A percentile compares a stretch with the other conserved stretches of the same genome.
phyloP scores from a whole-genome alignment of 2,888 invertebrate species.

The Scaptomyza flava region DNA sequence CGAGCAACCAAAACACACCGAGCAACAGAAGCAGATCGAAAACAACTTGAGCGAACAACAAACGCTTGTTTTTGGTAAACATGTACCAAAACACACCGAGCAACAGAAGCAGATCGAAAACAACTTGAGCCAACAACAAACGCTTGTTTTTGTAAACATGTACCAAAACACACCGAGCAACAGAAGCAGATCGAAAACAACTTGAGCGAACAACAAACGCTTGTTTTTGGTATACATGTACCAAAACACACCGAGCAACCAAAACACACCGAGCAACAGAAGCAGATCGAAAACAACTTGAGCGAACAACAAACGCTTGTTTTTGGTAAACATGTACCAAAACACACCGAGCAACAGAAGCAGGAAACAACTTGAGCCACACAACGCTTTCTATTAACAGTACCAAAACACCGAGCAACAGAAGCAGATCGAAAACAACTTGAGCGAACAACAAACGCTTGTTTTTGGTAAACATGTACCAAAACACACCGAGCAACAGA shows the following conservation, averaged over 20 bases:
- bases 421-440: no score
- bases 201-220: conserved; percentile 3
- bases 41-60: conserved; percentile 5
- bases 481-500: no score
- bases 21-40: conserved; percentile 1
- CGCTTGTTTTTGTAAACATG: conserved; percentile 84
- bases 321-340: conserved; percentile 86
- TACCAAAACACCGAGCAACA: no score
- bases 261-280: no score
- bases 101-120: not conserved
- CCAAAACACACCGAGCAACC: no score
- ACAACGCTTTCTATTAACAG: no score
- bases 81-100: no score
- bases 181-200: not conserved
- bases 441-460: no score
- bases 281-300: not conserved
- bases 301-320: conserved; percentile 16
- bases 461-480: no score
- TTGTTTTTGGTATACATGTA: conserved; percentile 85
- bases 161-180: conserved; percentile 86
- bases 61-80: no score
- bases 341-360: conserved; percentile 80
- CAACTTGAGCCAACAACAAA: conserved; percentile 3
- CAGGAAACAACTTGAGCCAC: not conserved
- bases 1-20: no score